Evolutionary conservation across 2,888 invertebrate species (phyloP), one percentile per base, ranked within the genome.

Genomic region (Napeogenes inachia): DNA sequence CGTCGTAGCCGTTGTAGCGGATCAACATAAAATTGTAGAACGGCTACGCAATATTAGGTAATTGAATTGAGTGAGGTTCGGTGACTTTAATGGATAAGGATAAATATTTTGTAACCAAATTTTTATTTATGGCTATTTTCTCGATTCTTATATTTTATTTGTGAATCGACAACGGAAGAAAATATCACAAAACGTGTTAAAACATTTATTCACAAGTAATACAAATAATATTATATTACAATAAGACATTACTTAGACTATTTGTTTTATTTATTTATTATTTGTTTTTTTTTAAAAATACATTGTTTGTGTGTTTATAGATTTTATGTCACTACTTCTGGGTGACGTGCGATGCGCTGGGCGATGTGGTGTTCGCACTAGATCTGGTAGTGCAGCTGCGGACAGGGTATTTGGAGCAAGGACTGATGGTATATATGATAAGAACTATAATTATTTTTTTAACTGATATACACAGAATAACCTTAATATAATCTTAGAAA

Each of bases 351-450:
- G 98, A 98, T 89, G 94, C 93, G 63, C 87, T 97, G 75, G 95
- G 96, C 77, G 98, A 98, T 89, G 78, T 96, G 70, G 94, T 97
- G 67, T 98, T 97, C 88, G 92, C 97, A 59, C 83, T 96, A 70
- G 98, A 99, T 89, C 94, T 98, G 71, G 93, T 94, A 60, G 97
- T 98, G 67, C 98, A 98, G 86, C 93, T 98, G 73, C 92, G 98
- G 69, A 98, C 98, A 54, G 98, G 98, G 21, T 98, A 98, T 83
- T 90, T 98, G 76, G 98, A 98, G 84, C 97, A 97, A 80, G 98
- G 98, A 50, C 93, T 98, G 30, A 97, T 98, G 95, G 96, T 92
- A 13, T 13, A 45, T 47, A 38, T 32, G 45, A 30, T 46, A 50
- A 8, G 45, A 10, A 42, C 10, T 42, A 10, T 5, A 35, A 35